Conservation (phyloP, 2,113 vertebrate genomes). For the Sphyrna mokarran region DNA sequence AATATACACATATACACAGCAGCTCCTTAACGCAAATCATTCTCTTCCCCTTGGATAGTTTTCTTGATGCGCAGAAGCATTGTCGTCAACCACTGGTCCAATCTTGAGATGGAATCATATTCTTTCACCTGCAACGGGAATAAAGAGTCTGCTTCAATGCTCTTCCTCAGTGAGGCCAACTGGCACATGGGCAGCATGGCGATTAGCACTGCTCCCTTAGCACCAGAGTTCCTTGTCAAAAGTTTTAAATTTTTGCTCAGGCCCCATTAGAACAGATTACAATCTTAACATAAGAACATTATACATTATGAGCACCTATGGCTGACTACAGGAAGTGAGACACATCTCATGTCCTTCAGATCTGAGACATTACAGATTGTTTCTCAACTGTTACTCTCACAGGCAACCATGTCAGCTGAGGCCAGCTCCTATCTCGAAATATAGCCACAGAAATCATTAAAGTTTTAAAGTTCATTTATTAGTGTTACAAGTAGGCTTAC, state of each 20-base stretch:
- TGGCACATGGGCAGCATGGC: not conserved
- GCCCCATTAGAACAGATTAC: not conserved
- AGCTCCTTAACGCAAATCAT: slow-evolving; percentile 57
- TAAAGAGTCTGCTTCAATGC: not conserved
- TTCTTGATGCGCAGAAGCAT: slow-evolving; percentile 70
- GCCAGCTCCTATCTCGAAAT: not conserved
- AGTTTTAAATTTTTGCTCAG: not conserved
- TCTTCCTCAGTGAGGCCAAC: not conserved
- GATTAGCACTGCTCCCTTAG: too few species aligned
- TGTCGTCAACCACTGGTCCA: slow-evolving; percentile 72
- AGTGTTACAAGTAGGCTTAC: too few species aligned
- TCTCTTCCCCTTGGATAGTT: slow-evolving; percentile 63
- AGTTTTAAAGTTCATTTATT: too few species aligned
- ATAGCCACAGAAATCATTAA: not conserved
- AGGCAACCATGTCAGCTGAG: not conserved
- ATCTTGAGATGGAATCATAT: slow-evolving; percentile 62
- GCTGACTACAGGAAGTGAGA: too few species aligned
- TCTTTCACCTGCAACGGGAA: slow-evolving; percentile 60
- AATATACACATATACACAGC: not conserved
- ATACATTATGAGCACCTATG: not conserved
- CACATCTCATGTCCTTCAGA: not conserved
- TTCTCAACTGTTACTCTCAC: not conserved
- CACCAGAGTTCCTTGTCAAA: too few species aligned
- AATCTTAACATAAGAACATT: not conserved
- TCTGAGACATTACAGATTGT: not conserved